These are phyloP conservation scores for Pionites leucogaster DNA, from an alignment of 2,113 vertebrate species.

Conservation along the genomic window DNA sequence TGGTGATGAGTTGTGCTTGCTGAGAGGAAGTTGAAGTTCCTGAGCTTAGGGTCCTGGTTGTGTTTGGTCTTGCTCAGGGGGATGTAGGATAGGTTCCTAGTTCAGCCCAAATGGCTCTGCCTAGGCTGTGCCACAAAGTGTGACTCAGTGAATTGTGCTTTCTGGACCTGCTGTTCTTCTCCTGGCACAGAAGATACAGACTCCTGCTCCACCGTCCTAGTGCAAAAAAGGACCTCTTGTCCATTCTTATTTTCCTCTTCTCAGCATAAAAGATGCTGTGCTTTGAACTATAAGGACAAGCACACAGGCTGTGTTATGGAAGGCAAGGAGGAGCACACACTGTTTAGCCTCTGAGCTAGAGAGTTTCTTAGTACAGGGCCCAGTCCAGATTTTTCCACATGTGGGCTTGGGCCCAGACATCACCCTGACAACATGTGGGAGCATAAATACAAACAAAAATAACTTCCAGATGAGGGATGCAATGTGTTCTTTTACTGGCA, in stretches of 20 bases:
- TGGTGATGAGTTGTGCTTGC: not conserved
- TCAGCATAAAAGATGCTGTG: not conserved
- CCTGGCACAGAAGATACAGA: not conserved
- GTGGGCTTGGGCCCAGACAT: slow-evolving; percentile 59
- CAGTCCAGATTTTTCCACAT: slow-evolving; percentile 46
- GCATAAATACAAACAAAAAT: slow-evolving; percentile 73
- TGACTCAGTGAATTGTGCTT: not conserved
- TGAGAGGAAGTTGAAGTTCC: not conserved
- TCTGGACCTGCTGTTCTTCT: not conserved
- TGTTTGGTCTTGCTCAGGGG: not conserved
- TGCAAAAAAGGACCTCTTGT: not conserved
- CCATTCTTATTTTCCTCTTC: not conserved
- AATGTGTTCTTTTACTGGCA: slow-evolving; percentile 66
- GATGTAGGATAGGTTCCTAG: not conserved
- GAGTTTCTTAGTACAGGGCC: slow-evolving; percentile 26
- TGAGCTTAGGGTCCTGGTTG: not conserved
- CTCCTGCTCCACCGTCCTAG: not conserved
- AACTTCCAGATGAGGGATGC: slow-evolving; percentile 67
- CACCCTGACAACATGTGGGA: slow-evolving; percentile 65
- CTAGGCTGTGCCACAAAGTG: not conserved
- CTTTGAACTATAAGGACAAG: not conserved
- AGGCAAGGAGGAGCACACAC: not conserved
- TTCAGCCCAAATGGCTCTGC: not conserved
- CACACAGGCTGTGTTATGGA: not conserved
- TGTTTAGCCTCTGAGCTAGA: slow-evolving; percentile 39